A percentile compares a stretch with the other conserved stretches of the same genome.
Conservation (phyloP, 2,888 invertebrate species). For the Calameuta idolon region DNA sequence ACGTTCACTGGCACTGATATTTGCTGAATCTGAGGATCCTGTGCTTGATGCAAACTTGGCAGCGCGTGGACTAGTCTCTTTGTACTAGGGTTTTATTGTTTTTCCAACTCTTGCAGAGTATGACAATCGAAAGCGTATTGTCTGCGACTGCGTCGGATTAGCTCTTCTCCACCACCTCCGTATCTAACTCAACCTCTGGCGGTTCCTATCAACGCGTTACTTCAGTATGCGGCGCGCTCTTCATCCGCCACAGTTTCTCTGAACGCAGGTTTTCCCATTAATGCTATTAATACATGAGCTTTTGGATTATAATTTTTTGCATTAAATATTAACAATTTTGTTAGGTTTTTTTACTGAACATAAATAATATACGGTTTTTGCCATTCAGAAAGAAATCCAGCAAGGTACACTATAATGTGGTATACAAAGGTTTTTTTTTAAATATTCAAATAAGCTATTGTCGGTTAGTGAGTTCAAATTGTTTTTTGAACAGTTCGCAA, state of each 20-base stretch:
- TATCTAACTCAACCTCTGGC: neutral
- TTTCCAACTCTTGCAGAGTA: neutral
- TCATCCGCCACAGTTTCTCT: neutral
- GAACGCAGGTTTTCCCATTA: neutral
- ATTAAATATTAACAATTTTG: neutral
- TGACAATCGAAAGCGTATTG: neutral
- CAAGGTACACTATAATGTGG: no score
- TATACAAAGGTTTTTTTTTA: no score
- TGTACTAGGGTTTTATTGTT: neutral
- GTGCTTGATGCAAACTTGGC: neutral
- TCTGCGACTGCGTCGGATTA: neutral
- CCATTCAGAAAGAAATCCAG: no score
- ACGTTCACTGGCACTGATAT: neutral
- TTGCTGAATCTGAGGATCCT: neutral
- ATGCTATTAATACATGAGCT: neutral
- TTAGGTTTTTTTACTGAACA: neutral
- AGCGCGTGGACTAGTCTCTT: neutral
- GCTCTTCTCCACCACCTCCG: neutral
- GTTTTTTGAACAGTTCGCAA: no score
- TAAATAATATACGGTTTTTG: no score
- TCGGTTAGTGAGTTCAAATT: no score
- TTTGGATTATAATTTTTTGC: neutral
- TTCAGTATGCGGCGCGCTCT: neutral
- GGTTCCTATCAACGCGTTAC: neutral
- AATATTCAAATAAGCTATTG: neutral